Percentiles rank a stretch among this genome's conserved stretches.
Conservation (phyloP, 1,140 invertebrate genomes). For the Ephestia elutella region DNA sequence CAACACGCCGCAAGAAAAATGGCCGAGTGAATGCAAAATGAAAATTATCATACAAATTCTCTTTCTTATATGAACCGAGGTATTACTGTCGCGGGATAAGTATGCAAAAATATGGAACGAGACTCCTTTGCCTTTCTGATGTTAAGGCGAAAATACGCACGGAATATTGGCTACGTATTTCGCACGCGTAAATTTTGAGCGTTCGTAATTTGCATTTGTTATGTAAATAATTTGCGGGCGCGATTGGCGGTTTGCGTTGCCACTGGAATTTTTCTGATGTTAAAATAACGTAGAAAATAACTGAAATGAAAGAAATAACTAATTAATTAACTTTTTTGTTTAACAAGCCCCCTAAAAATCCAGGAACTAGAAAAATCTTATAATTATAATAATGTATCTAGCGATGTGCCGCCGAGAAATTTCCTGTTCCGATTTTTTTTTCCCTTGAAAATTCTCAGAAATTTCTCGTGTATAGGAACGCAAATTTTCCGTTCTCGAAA, state of each 20-base stretch:
- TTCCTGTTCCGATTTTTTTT: too few species aligned
- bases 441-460: too few species aligned
- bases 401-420: too few species aligned
- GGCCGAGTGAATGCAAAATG: conserved; percentile 68
- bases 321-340: too few species aligned
- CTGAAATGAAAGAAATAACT: too few species aligned
- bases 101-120: conserved; percentile 64
- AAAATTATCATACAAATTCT: conserved; percentile 73
- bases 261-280: neutral
- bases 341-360: too few species aligned
- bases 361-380: too few species aligned
- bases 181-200: conserved; percentile 29
- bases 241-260: neutral
- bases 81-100: conserved; percentile 52
- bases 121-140: conserved; percentile 44
- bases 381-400: too few species aligned
- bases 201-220: conserved; percentile 33
- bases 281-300: neutral
- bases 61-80: conserved; percentile 58
- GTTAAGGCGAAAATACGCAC: conserved; percentile 35
- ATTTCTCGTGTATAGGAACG: too few species aligned
- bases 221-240: conserved; percentile 35
- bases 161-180: conserved; percentile 28
- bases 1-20: conserved; percentile 62
- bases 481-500: too few species aligned